Percentiles rank a stretch among this genome's conserved stretches.
Evolutionary conservation across 23 tunicate genomes (phyloP).

Genomic region (Ascidia mentula): DNA sequence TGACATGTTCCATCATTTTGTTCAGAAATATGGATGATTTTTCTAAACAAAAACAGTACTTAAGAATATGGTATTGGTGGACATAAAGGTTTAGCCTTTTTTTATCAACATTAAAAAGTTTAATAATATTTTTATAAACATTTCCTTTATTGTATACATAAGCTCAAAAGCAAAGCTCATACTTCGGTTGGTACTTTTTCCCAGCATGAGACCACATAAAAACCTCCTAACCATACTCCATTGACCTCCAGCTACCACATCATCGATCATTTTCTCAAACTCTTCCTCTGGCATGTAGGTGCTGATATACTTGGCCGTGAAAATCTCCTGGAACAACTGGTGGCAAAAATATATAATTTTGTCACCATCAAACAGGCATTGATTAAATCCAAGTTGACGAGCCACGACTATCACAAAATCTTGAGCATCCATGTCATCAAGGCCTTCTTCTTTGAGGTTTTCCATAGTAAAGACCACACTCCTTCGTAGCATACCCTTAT

Average conservation of each 20-base stretch:
- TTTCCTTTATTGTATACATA: too few species aligned
- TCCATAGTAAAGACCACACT: conserved; percentile 13
- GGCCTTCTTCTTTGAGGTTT: conserved; percentile 10
- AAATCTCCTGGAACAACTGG: conserved; percentile 23
- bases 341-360: conserved; percentile 12
- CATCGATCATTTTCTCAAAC: neutral
- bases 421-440: conserved; percentile 22
- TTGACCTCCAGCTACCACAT: neutral
- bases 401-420: conserved; percentile 16
- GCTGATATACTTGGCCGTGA: conserved; percentile 7
- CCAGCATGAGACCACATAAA: conserved; percentile 17
- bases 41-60: too few species aligned
- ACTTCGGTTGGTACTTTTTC: neutral
- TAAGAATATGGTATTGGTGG: too few species aligned
- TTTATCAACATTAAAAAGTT: too few species aligned
- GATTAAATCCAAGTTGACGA: neutral
- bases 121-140: too few species aligned
- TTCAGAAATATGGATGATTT: too few species aligned
- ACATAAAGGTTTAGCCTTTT: too few species aligned
- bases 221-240: conserved; percentile 32
- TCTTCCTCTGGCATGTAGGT: neutral
- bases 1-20: too few species aligned
- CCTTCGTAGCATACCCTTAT: neutral
- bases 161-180: too few species aligned
- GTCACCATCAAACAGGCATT: conserved; percentile 2